Percentiles rank a stretch among this genome's conserved stretches.
phyloP scores from a whole-genome alignment of 2,888 invertebrate species.

The Ceraclea dissimilis region DNA sequence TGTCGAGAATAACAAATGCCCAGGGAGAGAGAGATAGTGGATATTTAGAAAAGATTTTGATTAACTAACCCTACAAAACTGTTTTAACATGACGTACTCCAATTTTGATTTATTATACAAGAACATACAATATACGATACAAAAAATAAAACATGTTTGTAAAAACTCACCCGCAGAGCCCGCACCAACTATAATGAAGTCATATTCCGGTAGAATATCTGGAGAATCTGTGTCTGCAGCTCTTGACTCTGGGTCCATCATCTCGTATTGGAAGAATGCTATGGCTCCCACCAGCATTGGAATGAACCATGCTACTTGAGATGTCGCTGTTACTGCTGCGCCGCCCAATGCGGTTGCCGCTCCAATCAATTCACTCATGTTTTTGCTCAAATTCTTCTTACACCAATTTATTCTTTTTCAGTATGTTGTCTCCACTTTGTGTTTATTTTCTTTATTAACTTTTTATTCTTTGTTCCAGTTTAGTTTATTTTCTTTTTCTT shows the following conservation, averaged over 20 bases:
- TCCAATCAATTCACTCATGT: slow-evolving; percentile 59
- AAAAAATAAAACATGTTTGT: no score
- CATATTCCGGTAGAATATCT: slow-evolving; percentile 60
- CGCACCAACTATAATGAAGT: slow-evolving; percentile 80
- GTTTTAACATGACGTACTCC: no score
- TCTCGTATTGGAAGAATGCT: slow-evolving; percentile 80
- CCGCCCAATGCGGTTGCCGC: slow-evolving; percentile 61
- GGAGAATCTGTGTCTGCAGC: slow-evolving; percentile 64
- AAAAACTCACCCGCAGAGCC: slow-evolving; percentile 78
- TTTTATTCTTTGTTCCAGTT: no score
- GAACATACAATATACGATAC: no score
- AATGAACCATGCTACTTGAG: slow-evolving; percentile 71
- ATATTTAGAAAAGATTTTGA: no score
- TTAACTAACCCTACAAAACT: no score
- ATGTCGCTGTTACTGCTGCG: slow-evolving; percentile 58
- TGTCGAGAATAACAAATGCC: no score
- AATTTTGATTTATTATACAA: no score
- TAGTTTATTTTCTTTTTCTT: no score
- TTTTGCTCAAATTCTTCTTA: slow-evolving; percentile 18
- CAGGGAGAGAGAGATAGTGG: no score
- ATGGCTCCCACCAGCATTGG: slow-evolving; percentile 79
- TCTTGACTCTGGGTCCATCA: slow-evolving; percentile 73
- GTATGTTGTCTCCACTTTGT: neutral
- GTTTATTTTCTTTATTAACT: neutral
- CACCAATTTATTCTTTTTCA: neutral